A percentile compares a stretch with the other conserved stretches of the same genome.
phyloP scores from a whole-genome alignment of 1,140 invertebrate genomes.

The Thrips palmi region DNA sequence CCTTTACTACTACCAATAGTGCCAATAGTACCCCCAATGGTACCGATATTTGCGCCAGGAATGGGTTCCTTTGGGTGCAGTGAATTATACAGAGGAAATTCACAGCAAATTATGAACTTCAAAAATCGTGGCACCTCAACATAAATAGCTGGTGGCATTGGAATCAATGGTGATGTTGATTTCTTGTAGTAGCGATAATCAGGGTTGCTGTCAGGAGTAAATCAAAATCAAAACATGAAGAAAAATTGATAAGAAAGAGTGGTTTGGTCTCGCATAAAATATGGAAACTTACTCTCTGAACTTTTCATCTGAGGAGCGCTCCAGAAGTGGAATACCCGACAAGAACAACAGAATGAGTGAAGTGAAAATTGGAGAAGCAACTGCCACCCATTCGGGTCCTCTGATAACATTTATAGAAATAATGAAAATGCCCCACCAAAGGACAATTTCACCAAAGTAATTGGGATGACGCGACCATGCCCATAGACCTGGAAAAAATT shows the following conservation, averaged over 20 bases:
- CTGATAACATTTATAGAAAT: constrained; percentile 73
- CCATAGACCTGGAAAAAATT: constrained; percentile 53
- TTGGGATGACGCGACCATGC: constrained; percentile 79
- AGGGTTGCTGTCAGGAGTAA: constrained; percentile 38
- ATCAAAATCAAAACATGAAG: constrained; percentile 10
- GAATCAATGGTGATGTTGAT: constrained; percentile 71
- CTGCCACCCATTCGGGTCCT: constrained; percentile 60
- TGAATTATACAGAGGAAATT: constrained; percentile 70
- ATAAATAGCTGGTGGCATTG: constrained; percentile 67
- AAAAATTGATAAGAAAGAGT: constrained; percentile 1
- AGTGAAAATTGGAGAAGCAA: constrained; percentile 76
- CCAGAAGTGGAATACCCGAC: constrained; percentile 68
- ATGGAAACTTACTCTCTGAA: constrained; percentile 64
- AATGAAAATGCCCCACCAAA: constrained; percentile 88
- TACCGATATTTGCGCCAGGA: too few relatives aligned
- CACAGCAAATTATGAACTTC: constrained; percentile 69
- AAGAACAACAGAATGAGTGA: constrained; percentile 75
- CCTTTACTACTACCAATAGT: too few relatives aligned
- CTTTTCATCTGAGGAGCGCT: constrained; percentile 69
- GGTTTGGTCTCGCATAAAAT: constrained; percentile 5
- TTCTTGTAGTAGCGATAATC: constrained; percentile 73
- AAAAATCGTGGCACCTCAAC: constrained; percentile 59
- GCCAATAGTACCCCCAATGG: too few relatives aligned
- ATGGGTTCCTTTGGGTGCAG: constrained; percentile 45
- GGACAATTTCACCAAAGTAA: constrained; percentile 84